Base-by-base conservation (phyloP, 2,113 vertebrate genomes). In the Solea solea region DNA sequence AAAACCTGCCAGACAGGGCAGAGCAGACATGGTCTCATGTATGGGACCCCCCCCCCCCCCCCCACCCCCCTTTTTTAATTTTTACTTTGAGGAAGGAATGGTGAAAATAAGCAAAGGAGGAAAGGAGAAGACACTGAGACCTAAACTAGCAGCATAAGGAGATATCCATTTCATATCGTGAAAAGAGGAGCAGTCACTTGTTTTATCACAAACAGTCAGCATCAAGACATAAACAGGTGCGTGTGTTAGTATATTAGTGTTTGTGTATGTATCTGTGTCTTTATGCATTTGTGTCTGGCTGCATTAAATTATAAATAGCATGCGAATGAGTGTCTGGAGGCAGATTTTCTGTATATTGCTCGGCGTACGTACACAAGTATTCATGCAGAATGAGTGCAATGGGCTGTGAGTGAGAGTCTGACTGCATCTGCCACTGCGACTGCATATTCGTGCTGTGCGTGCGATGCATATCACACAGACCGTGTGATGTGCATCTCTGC, bases 311-410 rank as follows among this genome's bases (percentile, higher is more conserved):
- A 89, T 85, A 90, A 86, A 89, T 85, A 84, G 85, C 53, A 39
- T 64, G 64, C 78, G 88, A 86, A 89, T 84, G 90, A 81, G 87
- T 69, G 76, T 90, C 87, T 86, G 21, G 86, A 86, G 89, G 89
- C 86, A 84, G 64, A 81, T 89, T 21, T 74, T 81, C 80, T 76
- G 81, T 72, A 65, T 72, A 83, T 83, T 68, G 69, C 64, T 62
- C 67, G 71, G 78, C 69, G 71, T 72, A 72, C 53, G 42, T 71
- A 72, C 78, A 87, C 88, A 75, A 82, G 88, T 84, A 85, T 89
- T 84, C 78, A 81, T 72, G 77, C 84, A 74, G 72, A 82, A 85
- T 80, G 81, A 85, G 81, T 27, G 70, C 85, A 90, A 89, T 88
- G 86, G 87, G 88, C 86, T 88, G 83, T 76, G 74, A 70, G 87